Percentiles rank a stretch among this genome's conserved stretches.
Evolutionary conservation across 2,888 invertebrate genomes (phyloP).

Genomic region (Strigamia maritima): DNA sequence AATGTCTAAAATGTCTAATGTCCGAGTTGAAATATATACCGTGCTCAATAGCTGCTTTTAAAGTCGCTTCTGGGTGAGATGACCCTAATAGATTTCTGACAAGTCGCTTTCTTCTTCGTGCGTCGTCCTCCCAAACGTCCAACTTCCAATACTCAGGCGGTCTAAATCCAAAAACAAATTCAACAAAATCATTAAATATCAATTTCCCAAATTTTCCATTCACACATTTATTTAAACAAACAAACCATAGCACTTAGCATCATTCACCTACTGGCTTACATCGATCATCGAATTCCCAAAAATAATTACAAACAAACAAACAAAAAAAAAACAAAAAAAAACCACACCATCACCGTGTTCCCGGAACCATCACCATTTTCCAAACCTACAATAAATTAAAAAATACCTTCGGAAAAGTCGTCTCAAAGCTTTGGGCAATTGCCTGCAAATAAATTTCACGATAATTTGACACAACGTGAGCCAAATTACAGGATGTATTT

Average conservation of each 20-base stretch:
- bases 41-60: slow-evolving; percentile 76
- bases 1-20: too few species aligned
- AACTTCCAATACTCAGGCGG: slow-evolving; percentile 81
- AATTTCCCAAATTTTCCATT: too few species aligned
- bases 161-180: slow-evolving; percentile 47
- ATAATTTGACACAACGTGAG: neutral
- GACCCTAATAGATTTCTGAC: slow-evolving; percentile 92
- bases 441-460: neutral
- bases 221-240: too few species aligned
- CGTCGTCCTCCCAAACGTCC: slow-evolving; percentile 99
- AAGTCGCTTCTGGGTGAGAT: slow-evolving; percentile 84
- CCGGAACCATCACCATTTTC: neutral
- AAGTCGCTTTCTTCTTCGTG: slow-evolving; percentile 86
- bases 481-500: neutral
- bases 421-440: neutral
- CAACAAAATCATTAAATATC: too few species aligned
- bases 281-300: too few species aligned
- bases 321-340: neutral
- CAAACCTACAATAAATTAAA: neutral
- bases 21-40: slow-evolving; percentile 48
- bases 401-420: neutral
- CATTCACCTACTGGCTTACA: too few species aligned
- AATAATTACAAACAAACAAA: slow-evolving; percentile 7
- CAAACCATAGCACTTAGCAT: too few species aligned
- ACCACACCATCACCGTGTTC: neutral